These are phyloP conservation scores for Pyrochroa serraticornis DNA, from an alignment of 2,888 invertebrate genomes.

Conservation along the genomic window DNA sequence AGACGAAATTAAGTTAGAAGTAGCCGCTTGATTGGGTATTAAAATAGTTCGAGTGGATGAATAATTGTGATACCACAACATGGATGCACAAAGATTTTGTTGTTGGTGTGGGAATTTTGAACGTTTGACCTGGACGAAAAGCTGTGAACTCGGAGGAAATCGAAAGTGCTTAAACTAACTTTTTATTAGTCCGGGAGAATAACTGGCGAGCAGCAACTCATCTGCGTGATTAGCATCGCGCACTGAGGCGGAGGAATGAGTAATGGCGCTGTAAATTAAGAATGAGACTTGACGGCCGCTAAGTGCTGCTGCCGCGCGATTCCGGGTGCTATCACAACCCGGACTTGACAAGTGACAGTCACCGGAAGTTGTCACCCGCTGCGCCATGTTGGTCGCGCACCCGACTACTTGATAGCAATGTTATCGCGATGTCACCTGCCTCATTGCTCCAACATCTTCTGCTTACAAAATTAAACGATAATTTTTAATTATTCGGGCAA, in stretches of 20 bases:
- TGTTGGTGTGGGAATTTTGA: neutral
- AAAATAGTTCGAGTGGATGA: no score
- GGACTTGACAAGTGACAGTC: conserved; percentile 40
- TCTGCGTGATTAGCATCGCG: conserved; percentile 32
- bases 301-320: conserved; percentile 44
- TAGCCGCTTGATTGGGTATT: no score
- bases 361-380: conserved; percentile 40
- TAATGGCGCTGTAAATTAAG: conserved; percentile 50
- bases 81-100: no score
- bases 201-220: conserved; percentile 13
- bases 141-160: conserved; percentile 9
- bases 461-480: neutral
- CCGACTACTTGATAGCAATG: conserved; percentile 4
- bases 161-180: conserved; percentile 21
- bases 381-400: conserved; percentile 6
- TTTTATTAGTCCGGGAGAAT: conserved; percentile 20
- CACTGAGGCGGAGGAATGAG: conserved; percentile 42
- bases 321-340: conserved; percentile 41
- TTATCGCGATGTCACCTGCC: conserved; percentile 1
- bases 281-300: conserved; percentile 49
- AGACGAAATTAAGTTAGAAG: no score
- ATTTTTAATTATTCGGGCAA: no score
- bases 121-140: neutral
- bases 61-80: no score
- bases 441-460: neutral